These are phyloP conservation scores for Morelia viridis DNA, from an alignment of 2,797 vertebrate genomes.

Conservation along the genomic window DNA sequence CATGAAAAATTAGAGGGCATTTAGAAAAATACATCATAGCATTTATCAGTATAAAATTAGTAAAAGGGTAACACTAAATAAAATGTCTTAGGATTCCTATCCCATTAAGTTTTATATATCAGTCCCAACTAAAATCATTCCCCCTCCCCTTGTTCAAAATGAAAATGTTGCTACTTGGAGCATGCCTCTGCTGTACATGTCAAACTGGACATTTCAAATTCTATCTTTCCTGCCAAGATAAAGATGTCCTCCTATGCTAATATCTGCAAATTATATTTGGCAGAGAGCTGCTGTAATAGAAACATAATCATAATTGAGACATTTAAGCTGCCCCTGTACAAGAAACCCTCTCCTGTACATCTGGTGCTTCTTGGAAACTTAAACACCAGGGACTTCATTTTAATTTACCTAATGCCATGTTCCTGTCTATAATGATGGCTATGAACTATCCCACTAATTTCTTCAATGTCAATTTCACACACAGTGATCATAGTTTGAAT, in stretches of 20 bases:
- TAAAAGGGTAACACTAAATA: constrained; percentile 33
- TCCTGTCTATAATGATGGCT: constrained; percentile 55
- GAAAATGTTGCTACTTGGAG: constrained; percentile 35
- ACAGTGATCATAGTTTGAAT: constrained; percentile 46
- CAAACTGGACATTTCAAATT: constrained; percentile 52
- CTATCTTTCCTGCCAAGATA: constrained; percentile 52
- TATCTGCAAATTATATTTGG: constrained; percentile 53
- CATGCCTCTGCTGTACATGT: constrained; percentile 19
- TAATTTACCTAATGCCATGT: constrained; percentile 59
- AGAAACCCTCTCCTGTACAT: constrained; percentile 58
- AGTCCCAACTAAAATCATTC: neutral
- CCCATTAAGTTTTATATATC: constrained; percentile 27
- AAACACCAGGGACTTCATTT: constrained; percentile 57
- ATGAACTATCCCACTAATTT: constrained; percentile 59
- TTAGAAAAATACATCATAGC: constrained; percentile 19
- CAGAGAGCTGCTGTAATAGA: constrained; percentile 53
- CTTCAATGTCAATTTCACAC: constrained; percentile 56
- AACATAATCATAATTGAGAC: constrained; percentile 61
- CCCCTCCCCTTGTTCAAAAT: neutral
- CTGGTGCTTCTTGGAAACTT: constrained; percentile 63
- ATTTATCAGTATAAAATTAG: constrained; percentile 27
- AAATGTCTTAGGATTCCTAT: constrained; percentile 3
- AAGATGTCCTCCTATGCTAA: constrained; percentile 54
- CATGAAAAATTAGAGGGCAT: neutral
- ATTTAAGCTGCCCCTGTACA: constrained; percentile 58